These are phyloP conservation scores for Tipula confusa DNA, from an alignment of 2,888 invertebrate genomes.

Conservation along the genomic window DNA sequence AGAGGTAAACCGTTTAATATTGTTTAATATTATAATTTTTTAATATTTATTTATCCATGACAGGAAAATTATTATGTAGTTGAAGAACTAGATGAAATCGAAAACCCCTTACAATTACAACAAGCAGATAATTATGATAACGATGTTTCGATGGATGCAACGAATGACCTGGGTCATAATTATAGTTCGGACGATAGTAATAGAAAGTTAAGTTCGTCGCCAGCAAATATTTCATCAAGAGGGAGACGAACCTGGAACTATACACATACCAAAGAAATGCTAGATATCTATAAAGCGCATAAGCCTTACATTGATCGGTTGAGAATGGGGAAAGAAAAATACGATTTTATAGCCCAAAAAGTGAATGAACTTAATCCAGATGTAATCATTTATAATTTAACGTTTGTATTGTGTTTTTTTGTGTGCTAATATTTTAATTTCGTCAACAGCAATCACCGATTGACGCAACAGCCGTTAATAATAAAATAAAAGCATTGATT, in stretches of 20 bases:
- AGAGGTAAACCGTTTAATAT: neutral
- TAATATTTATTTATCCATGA: too few relatives aligned
- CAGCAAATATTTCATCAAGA: neutral
- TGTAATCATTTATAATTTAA: neutral
- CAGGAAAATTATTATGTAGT: neutral
- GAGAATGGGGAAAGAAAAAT: neutral
- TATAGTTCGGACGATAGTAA: neutral
- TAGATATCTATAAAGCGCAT: neutral
- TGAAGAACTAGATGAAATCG: neutral
- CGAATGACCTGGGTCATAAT: neutral
- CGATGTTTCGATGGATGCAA: neutral
- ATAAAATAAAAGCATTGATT: neutral
- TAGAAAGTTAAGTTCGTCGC: neutral
- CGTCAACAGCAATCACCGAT: neutral
- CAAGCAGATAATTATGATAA: neutral
- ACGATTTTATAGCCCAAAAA: neutral
- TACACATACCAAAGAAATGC: neutral
- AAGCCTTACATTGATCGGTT: neutral
- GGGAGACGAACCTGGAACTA: neutral
- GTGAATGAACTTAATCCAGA: neutral
- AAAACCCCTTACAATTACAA: neutral
- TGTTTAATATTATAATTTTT: neutral
- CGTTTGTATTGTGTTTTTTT: too few relatives aligned
- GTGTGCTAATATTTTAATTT: neutral
- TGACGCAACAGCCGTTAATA: neutral